Conservation (phyloP, 2,113 vertebrate species). For the Centropus unirufus region DNA sequence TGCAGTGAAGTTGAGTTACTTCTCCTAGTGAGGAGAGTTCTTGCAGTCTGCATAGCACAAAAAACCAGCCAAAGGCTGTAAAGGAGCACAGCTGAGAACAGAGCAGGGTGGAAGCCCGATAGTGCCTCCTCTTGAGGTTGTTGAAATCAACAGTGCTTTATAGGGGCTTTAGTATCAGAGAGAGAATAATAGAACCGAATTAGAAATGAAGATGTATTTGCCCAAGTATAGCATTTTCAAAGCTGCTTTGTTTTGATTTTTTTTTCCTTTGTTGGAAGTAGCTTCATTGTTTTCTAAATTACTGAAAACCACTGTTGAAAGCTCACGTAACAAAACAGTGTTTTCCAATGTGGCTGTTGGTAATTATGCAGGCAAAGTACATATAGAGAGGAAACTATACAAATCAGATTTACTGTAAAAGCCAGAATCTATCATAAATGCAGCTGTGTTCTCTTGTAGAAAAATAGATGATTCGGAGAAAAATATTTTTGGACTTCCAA, state of each 20-base stretch:
- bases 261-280: background rate
- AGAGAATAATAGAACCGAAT: background rate
- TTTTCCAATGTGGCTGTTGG: slow-evolving; percentile 25
- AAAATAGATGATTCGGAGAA: background rate
- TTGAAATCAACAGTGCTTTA: background rate
- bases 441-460: background rate
- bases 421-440: background rate
- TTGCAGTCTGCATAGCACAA: fast-evolving
- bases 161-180: background rate
- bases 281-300: slow-evolving; percentile 5
- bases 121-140: background rate
- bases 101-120: background rate
- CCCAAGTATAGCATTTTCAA: background rate
- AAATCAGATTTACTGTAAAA: slow-evolving; percentile 21
- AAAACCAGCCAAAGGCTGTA: background rate
- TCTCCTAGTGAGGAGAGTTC: background rate
- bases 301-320: slow-evolving; percentile 18
- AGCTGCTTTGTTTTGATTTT: background rate
- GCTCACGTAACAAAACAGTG: background rate
- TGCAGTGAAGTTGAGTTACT: background rate
- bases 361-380: background rate
- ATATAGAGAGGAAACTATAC: background rate
- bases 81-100: fast-evolving
- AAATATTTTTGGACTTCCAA: slow-evolving; percentile 7
- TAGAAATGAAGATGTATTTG: slow-evolving; percentile 6